phyloP scores from a whole-genome alignment of 2,888 invertebrate genomes.

The Scrobipalpa costella region DNA sequence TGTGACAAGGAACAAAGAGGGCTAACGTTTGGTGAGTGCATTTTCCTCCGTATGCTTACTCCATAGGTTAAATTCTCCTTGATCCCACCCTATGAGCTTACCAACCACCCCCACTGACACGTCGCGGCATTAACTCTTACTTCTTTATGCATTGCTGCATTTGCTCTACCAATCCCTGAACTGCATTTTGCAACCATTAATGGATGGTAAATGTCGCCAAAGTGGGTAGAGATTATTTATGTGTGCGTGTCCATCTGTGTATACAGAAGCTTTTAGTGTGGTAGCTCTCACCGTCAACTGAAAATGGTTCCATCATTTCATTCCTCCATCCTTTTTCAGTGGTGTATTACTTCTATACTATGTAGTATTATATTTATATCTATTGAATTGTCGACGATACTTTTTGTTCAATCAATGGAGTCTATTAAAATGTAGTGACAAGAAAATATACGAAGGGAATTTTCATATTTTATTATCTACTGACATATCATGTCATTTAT shows the following conservation, averaged over 20 bases:
- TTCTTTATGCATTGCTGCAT: background rate
- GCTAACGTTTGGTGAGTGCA: too few species aligned
- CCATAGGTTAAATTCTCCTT: too few species aligned
- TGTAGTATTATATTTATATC: slow-evolving; percentile 53
- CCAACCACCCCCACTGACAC: slow-evolving; percentile 14
- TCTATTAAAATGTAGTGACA: too few species aligned
- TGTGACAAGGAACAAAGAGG: too few species aligned
- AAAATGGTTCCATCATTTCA: slow-evolving; percentile 78
- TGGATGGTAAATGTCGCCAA: background rate
- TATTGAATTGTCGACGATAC: background rate
- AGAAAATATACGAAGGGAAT: too few species aligned
- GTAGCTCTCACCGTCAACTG: slow-evolving; percentile 59
- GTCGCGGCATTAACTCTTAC: background rate
- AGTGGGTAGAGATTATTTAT: slow-evolving; percentile 27
- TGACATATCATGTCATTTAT: too few species aligned
- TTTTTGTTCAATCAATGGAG: too few species aligned
- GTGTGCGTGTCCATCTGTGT: slow-evolving; percentile 54
- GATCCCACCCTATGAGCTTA: slow-evolving; percentile 22
- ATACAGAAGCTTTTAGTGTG: slow-evolving; percentile 44
- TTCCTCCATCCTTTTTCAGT: slow-evolving; percentile 76
- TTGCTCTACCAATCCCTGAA: background rate
- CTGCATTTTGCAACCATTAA: background rate
- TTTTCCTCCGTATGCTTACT: too few species aligned
- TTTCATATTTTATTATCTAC: too few species aligned
- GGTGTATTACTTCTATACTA: slow-evolving; percentile 62